phyloP scores from a whole-genome alignment of 2,888 invertebrate species.

The Dynastes maya region DNA sequence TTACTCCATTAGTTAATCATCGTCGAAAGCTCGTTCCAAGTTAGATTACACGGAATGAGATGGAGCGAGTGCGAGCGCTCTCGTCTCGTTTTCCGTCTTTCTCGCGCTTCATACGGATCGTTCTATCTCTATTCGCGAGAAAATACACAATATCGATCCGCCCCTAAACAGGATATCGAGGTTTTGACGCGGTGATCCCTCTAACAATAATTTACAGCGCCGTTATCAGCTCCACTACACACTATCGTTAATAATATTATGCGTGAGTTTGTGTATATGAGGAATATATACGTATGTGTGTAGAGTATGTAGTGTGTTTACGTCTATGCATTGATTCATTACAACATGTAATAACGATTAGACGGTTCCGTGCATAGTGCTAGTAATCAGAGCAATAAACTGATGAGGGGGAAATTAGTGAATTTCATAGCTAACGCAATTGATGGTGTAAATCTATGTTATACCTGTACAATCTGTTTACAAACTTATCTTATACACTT shows the following conservation, averaged over 20 bases:
- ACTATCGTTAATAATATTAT: conserved; percentile 49
- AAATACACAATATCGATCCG: conserved; percentile 60
- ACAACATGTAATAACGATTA: conserved; percentile 25
- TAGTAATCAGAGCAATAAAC: conserved; percentile 9
- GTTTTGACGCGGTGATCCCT: conserved; percentile 62
- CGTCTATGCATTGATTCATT: conserved; percentile 26
- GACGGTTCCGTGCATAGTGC: conserved; percentile 7
- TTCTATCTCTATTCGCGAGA: conserved; percentile 24
- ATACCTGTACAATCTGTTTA: not conserved
- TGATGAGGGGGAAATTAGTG: not conserved
- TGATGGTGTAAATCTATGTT: not conserved
- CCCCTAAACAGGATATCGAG: conserved; percentile 59
- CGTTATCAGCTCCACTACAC: conserved; percentile 51
- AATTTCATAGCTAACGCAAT: not conserved
- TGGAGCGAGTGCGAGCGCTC: conserved; percentile 42
- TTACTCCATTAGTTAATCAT: conserved; percentile 53
- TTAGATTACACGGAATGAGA: conserved; percentile 31
- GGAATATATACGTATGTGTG: conserved; percentile 6
- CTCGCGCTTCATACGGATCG: not conserved
- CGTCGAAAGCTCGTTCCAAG: conserved; percentile 45
- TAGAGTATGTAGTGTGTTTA: not conserved
- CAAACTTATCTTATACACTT: not conserved
- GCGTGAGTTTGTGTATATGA: conserved; percentile 8
- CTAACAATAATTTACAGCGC: conserved; percentile 63
- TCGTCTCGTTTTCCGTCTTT: not conserved